phyloP scores from a whole-genome alignment of 1,140 invertebrate genomes.

The Bombyx mori region DNA sequence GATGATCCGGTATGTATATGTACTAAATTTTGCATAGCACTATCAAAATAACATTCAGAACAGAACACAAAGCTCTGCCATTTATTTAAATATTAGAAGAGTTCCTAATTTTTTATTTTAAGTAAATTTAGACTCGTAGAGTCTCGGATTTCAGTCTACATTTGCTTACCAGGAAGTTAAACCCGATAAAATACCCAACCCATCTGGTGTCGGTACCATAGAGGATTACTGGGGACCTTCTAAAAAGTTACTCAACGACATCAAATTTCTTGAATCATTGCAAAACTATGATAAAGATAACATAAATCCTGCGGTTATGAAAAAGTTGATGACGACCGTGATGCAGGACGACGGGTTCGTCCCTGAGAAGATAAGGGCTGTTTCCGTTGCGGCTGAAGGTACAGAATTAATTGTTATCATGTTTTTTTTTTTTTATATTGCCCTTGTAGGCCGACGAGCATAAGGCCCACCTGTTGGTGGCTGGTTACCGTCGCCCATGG shows the following conservation, averaged over 20 bases:
- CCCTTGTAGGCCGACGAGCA: too few relatives aligned
- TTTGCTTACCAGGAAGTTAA: constrained; percentile 77
- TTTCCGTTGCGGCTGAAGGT: constrained; percentile 84
- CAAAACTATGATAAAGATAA: constrained; percentile 95
- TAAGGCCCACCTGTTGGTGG: too few relatives aligned
- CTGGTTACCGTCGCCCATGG: too few relatives aligned
- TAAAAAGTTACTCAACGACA: constrained; percentile 91
- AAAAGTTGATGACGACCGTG: constrained; percentile 86
- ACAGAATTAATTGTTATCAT: constrained; percentile 1
- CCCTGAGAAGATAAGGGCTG: constrained; percentile 88
- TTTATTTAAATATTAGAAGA: too few relatives aligned
- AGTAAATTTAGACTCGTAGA: too few relatives aligned
- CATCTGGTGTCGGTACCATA: constrained; percentile 80
- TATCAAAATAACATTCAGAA: too few relatives aligned
- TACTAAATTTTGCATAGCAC: neutral
- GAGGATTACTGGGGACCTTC: constrained; percentile 97
- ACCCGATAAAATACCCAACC: constrained; percentile 86
- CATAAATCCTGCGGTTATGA: constrained; percentile 85
- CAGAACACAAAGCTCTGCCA: too few relatives aligned
- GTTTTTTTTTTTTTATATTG: neutral
- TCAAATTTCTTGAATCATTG: constrained; percentile 89
- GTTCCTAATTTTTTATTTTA: too few relatives aligned
- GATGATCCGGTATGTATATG: constrained; percentile 48
- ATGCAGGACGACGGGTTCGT: constrained; percentile 91
- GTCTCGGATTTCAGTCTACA: too few relatives aligned